Base-by-base conservation (phyloP, 92 coral and sea anemone species). In the Zoanthus solanderi region DNA sequence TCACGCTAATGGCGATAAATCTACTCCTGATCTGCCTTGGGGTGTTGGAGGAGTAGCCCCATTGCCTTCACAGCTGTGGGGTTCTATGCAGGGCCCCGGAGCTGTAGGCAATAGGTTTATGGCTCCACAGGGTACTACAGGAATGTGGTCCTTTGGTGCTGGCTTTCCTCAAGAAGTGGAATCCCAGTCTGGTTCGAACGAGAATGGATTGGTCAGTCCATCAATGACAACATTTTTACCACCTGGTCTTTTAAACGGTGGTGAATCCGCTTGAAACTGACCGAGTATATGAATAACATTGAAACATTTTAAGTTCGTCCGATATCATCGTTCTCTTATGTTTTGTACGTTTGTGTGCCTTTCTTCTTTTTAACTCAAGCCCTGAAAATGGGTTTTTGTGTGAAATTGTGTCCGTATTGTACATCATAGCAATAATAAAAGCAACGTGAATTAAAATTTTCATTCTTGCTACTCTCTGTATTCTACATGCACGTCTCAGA, bases 211-310 rank as follows among this genome's bases (percentile, higher is more conserved):
- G 60, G 96, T 93, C 9, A 97, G 99, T 78, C 99, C 99, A 29
- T 97, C 99, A 12, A 95, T 97, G 98, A 91, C 98, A 7, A 97
- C 99, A 31, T 97, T 95, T 88, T 92, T 97, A 75, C 99, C 99
- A 16, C 99, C 99, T 17, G 99, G 99, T 32, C 95, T 97, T 72
- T 89, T 97, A 69, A 97, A 97, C 83, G 95, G 99, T 71, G 98
- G 99, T 50, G 98, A 94, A 89, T 92, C 98, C 65, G 92, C 88
- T 87, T 89, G 93, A 95, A 88, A 86, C 83, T 60, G 77, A 16
- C 78, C 71, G 79, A 79, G 42, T 17, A 52, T 76, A 29, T 18
- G 48, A 87, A 34, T 83, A 74, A 73, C 65, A 53, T 68, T 84
- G 66, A 28, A 87, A 83, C 72, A 79, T 86, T 84, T 65, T 87